Evolutionary conservation across 2,113 vertebrate genomes (phyloP), one percentile per base, ranked within the genome.

Genomic region (Notiomystis cincta): DNA sequence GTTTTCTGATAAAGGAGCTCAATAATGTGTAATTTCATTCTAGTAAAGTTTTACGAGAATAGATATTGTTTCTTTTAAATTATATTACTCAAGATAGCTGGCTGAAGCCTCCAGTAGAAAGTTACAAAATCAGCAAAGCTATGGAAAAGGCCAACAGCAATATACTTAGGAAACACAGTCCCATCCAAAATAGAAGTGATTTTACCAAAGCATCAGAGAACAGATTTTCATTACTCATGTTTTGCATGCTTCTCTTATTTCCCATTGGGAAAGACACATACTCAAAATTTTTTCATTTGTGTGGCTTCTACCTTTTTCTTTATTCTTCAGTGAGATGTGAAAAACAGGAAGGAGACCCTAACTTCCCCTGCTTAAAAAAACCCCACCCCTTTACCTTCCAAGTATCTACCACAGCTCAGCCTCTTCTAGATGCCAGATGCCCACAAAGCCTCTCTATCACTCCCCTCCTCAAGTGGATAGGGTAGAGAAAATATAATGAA

Each of bases 1-100:
- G 6, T 79, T 92, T 95, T 89, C 60, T 93, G 89, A 89, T 84
- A 92, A 93, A 87, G 33, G 50, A 95, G n/a, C 53, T 94, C 69
- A 82, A 75, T 84, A 87, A 71, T 48, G 15, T 65, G 33, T 66
- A 73, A 91, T 82, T 95, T 94, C 10, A 33, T 78, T 91, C 65
- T 82, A 65, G 73, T 40, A 57, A 48, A 75, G 7, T 87, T 95
- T 95, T 93, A 96, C 0, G 0, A 93, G 81, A 87, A 57, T 16
- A 93, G 73, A 50, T 53, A 48, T 87, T 84, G 88, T 87, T 38
- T 91, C 33, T 22, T 87, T 93, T 57, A 91, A 91, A 79, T 87
- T 82, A 38, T 21, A 35, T 92, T 91, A 89, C 62, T 44, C 51
- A 75, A 30, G 40, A 57, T 20, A 75, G 12, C 40, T 56, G 57